Evolutionary conservation across 2,888 invertebrate genomes (phyloP).

Genomic region (Amphipoea oculea): DNA sequence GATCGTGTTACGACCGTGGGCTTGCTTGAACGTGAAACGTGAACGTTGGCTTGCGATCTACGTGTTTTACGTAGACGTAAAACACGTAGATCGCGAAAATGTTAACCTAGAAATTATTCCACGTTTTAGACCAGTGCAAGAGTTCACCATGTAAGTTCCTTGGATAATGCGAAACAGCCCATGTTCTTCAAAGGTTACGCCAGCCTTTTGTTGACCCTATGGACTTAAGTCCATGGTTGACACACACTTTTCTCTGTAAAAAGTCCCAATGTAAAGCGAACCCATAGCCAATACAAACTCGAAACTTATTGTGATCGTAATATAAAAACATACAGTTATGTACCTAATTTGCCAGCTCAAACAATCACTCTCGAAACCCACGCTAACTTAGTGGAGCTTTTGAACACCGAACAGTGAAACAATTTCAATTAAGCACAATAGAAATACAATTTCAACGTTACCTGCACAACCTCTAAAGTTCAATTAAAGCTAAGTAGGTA

Average conservation of each 20-base stretch:
- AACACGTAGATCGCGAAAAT: not conserved
- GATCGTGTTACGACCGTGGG: conserved; percentile 3
- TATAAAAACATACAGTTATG: not conserved
- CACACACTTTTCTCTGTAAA: not conserved
- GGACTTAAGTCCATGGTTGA: not conserved
- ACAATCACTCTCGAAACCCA: not conserved
- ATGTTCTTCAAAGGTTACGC: not conserved
- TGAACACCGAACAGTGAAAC: not conserved
- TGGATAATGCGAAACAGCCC: not conserved
- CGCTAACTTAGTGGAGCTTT: not conserved
- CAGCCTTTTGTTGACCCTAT: not conserved
- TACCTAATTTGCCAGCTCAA: not conserved
- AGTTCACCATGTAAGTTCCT: not conserved
- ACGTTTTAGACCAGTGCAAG: not conserved
- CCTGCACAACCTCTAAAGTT: not conserved
- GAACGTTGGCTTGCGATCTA: too few relatives aligned
- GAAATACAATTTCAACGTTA: conserved; percentile 7
- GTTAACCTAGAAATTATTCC: conserved; percentile 15
- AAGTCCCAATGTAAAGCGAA: not conserved
- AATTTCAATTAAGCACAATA: conserved; percentile 12
- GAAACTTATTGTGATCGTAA: not conserved
- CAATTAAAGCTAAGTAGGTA: conserved; percentile 9
- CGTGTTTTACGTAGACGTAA: not conserved
- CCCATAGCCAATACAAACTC: not conserved
- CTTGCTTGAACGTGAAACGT: conserved; percentile 5